Base-by-base conservation (phyloP, 2,113 vertebrate genomes). In the Pelvicachromis taeniatus region DNA sequence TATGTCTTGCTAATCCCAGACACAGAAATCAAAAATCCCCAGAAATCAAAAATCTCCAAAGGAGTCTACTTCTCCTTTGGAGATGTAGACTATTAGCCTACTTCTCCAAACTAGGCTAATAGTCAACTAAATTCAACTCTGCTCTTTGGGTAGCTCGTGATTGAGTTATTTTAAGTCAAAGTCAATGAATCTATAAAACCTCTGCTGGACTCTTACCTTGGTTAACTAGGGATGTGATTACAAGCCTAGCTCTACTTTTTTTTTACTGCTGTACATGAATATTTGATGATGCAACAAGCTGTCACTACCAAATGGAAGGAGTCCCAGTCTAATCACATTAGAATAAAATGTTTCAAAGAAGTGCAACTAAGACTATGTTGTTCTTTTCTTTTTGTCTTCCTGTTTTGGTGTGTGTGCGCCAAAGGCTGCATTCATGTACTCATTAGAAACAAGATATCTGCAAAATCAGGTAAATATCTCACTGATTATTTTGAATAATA, bases 391-490 rank as follows among this genome's bases (percentile, higher is more conserved):
- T 65, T 4, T 73, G 9, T 0, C 23, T 14, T 2, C 12, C 0
- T 23, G 42, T 40, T 16, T 42, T 26, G 42, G 13, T 45, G 42
- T 45, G 42, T 45, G 42, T 45, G 21, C 45, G 9, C 82, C 88
- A 11, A 84, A 99, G 98, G 98, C 97, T 6, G 77, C 94, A 0
- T 99, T 98, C 85, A 93, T 97, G 80, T 98, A 95, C 92, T 94
- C 97, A 90, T 90, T 98, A 78, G 91, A 97, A 94, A 90, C 90
- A 2, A 95, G 94, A 93, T 99, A 97, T 89, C 95, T 99, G 26
- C 96, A 97, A 90, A 98, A 96, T 77, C 98, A 99, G 97, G 98
- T 99, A 95, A 42, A 88, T 68, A 31, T 65, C 53, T 45, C 5
- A 1, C 3, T 13, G 21, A 58, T n/a, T 6, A 75, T n/a, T 42